phyloP scores from a whole-genome alignment of 2,797 vertebrate genomes.

The Chrosomus eos region DNA sequence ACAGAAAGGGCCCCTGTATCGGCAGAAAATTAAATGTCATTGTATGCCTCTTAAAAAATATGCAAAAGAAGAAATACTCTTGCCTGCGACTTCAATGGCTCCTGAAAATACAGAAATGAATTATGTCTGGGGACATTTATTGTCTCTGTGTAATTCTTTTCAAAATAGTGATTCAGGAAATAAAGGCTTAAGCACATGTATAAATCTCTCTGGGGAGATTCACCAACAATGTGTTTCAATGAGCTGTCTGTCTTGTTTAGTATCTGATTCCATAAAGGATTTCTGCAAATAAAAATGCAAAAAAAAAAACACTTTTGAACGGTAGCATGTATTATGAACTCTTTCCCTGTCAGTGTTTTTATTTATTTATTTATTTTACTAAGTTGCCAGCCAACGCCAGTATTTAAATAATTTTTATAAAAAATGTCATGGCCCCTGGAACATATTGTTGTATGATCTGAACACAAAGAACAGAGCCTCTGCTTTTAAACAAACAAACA shows the following conservation, averaged over 20 bases:
- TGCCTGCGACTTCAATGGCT: background rate
- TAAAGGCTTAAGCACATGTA: background rate
- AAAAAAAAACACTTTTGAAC: too few relatives aligned
- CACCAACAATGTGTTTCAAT: background rate
- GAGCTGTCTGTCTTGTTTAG: background rate
- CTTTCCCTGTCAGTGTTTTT: too few relatives aligned
- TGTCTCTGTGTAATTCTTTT: background rate
- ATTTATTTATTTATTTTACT: too few relatives aligned
- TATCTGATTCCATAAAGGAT: background rate
- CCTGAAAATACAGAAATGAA: constrained; percentile 23
- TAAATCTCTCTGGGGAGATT: background rate
- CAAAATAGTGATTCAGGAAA: background rate
- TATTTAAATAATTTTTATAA: too few relatives aligned
- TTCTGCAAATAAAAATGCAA: background rate
- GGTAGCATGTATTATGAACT: too few relatives aligned
- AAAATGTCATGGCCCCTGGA: too few relatives aligned
- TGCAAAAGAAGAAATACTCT: background rate
- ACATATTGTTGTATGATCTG: too few relatives aligned
- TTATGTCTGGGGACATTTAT: constrained; percentile 3
- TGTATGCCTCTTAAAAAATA: constrained; percentile 34
- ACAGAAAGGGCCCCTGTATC: background rate
- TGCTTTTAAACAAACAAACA: too few relatives aligned
- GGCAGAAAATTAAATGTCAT: constrained; percentile 56
- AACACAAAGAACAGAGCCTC: too few relatives aligned
- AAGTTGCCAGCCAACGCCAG: too few relatives aligned